Base-by-base conservation (phyloP, 1,140 invertebrate species). In the Meteorus sp. region DNA sequence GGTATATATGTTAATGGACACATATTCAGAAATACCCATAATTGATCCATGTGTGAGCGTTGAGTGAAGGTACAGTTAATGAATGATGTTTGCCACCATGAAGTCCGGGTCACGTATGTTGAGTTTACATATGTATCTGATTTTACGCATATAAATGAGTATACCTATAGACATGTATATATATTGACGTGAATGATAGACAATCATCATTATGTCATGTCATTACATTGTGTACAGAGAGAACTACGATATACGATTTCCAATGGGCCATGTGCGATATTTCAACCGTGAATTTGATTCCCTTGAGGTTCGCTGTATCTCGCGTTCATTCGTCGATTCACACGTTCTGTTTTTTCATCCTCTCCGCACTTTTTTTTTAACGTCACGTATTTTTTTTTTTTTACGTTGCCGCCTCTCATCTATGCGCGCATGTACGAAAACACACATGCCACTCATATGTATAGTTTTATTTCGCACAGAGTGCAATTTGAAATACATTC, bases 141-240 rank as follows among this genome's bases (percentile, higher is more conserved):
- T 31, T 6, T 11, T 11, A 6, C 29, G 11, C 29, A 11, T 31
- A 31, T 27, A 59, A 27, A 50, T 48, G 29, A 33, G 27, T n/a
- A 45, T 20, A 9, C 41, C 19, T 27, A 41, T 29, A 33, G 7
- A 33, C 54, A 45, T 33, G 1, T n/a, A 48, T 51, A 19, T 33
- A 51, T 13, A 27, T 48, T 11, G 1, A 13, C 8, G 0, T 48
- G 45, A 47, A 33, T 65, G 61, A 70, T 68, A 69, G 70, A 70
- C 63, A 70, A 72, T 70, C 39, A 61, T 57, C 52, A 68, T 66
- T 66, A 68, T 58, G 60, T 35, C 27, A 58, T 62, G 67, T 69
- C 70, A 65, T 67, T 70, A 70, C 17, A 50, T 7, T 47, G 23
- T 25, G 33, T 23, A 37, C 29, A 37, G 62, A 41, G 48, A 58